Conservation (phyloP, 2,113 vertebrate genomes). For the Dasypus novemcinctus region DNA sequence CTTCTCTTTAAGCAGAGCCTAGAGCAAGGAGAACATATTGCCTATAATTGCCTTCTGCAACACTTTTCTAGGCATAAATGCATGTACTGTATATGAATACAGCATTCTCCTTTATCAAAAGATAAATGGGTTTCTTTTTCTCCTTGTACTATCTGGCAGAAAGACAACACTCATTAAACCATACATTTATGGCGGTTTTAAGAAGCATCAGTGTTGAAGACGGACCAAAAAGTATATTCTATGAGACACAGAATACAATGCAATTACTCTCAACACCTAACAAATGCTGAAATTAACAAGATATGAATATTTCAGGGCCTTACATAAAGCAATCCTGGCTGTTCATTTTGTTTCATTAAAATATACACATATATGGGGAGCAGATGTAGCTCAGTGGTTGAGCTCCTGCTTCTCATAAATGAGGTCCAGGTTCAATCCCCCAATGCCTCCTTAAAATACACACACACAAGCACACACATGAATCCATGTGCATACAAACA, state of each 20-base stretch:
- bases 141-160: not conserved
- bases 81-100: conserved; percentile 38
- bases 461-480: no score
- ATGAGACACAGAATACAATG: conserved; percentile 6
- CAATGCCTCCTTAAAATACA: no score
- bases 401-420: no score
- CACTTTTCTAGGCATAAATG: conserved; percentile 32
- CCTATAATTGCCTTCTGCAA: not conserved
- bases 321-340: not conserved
- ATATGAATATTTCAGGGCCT: not conserved
- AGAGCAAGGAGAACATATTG: conserved; percentile 41
- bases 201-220: not conserved
- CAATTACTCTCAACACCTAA: conserved; percentile 4
- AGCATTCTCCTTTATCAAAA: conserved; percentile 25
- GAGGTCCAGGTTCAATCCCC: no score
- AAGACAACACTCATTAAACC: conserved; percentile 38
- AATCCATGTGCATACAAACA: no score
- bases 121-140: not conserved
- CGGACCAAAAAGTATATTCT: not conserved
- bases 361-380: not conserved
- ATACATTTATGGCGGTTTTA: conserved; percentile 45
- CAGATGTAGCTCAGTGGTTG: no score
- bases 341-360: not conserved
- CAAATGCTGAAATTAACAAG: conserved; percentile 8
- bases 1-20: conserved; percentile 29